Evolutionary conservation across 2,113 vertebrate species (phyloP).

Genomic region (Rhineura floridana): DNA sequence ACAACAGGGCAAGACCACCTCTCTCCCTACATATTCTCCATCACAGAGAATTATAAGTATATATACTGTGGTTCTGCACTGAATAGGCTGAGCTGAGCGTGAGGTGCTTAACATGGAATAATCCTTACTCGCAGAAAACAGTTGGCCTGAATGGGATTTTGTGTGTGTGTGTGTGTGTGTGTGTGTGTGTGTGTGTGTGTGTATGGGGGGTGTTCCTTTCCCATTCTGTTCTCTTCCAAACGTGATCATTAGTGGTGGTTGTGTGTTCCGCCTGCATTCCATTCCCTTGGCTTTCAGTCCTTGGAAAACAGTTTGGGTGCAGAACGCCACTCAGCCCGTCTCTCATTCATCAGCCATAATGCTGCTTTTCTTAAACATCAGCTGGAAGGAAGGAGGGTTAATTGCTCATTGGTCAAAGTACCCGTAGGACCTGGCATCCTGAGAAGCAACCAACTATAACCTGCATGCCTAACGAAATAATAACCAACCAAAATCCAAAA

Average conservation of each 20-base stretch:
- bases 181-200: too few species aligned
- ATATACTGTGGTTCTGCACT: not conserved
- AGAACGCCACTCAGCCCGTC: not conserved
- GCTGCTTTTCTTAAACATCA: not conserved
- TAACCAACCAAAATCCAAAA: not conserved
- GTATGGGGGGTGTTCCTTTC: not conserved
- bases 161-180: too few species aligned
- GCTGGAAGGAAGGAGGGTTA: not conserved
- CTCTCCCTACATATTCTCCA: too few species aligned
- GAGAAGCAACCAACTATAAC: not conserved
- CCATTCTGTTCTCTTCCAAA: not conserved
- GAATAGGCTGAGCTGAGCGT: not conserved
- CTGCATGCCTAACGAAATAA: not conserved
- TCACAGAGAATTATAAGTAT: too few species aligned
- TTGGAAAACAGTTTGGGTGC: not conserved
- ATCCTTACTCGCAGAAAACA: not conserved
- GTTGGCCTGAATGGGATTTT: not conserved
- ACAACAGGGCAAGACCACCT: too few species aligned
- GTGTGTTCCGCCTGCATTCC: not conserved
- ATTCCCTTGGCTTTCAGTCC: not conserved
- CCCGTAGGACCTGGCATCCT: not conserved
- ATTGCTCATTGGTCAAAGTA: not conserved
- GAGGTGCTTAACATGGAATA: not conserved
- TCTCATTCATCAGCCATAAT: not conserved
- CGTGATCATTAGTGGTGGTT: not conserved